Evolutionary conservation across 1,140 invertebrate genomes (phyloP), one percentile per base, ranked within the genome.

Genomic region (Stratiolaelaps scimitus): DNA sequence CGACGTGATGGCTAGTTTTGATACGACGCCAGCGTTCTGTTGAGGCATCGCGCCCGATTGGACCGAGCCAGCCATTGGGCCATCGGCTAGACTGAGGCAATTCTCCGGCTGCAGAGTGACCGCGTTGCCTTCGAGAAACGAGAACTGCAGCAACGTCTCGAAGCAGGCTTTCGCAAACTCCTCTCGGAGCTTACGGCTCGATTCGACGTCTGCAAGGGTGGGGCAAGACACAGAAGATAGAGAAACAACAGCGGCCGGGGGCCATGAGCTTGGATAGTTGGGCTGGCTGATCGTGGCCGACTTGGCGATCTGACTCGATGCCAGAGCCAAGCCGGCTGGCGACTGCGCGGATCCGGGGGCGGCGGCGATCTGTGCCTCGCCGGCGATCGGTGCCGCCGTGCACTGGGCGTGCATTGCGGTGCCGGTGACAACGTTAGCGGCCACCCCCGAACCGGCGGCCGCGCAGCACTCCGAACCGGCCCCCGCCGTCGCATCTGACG

Each of bases 101-200:
- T 70, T 43, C 68, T 70, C 72, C 47, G 47, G 64, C 53, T 64
- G 56, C 28, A 60, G 68, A 10, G 34, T 40, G 29, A 60, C 46
- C 23, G 65, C 29, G 60, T 67, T 69, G 23, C 66, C 15, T 23
- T 73, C 67, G 28, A 81, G 72, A 70, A 82, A 80, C 0, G 91
- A 93, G 78, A 95, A 96, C 76, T 95, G 90, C 15, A 97, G 80
- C 23, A 96, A 78, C 0, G 92, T 95, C 76, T 96, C 92, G 74
- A 97, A 96, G 74, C 93, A 97, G 0, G 87, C 88, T 73, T 92
- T 87, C 23, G 92, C 92, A 78, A 97, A 95, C 72, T 95, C 92
- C 77, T 97, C 92, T 23, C 92, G 76, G 67, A 91, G 77, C 67
- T 85, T 87, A 67, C 89, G 77, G 73, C 89, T 88, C 26, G 85